Evolutionary conservation across 2,888 invertebrate species (phyloP), one percentile per base, ranked within the genome.

Genomic region (Trissoscelio sp.): DNA sequence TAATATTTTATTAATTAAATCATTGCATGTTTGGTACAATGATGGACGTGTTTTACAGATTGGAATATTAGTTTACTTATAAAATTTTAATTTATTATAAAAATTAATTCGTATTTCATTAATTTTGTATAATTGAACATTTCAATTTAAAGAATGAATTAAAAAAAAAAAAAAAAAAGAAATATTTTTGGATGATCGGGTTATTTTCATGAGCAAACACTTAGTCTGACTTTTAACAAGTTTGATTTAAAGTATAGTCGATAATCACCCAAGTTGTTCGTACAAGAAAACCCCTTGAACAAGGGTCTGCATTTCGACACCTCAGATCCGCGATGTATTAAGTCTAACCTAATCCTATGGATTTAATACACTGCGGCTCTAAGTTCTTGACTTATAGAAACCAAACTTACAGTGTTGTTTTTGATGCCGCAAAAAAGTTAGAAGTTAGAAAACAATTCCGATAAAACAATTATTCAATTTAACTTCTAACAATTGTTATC

Each of bases 361-460:
- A 64, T 74, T 74, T 57, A 55, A 64, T 73, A 72, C 60, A 72
- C 28, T 51, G 58, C 60, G 48, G 72, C 51, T 51, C 51, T 46
- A 42, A 72, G 60, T 72, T 72, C 72, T 72, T 72, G 72, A 72
- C 72, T 72, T 31, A 51, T 18, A 51, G 51, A 72, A 60, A 60
- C 72, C 48, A 22, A n/a, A 51, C 60, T 39, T 46, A 18, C 24
- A 18, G 7, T 48, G 28, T 24, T 48, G 14, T 72, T 48, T 42
- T 44, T 24, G n/a, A 44, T 44, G 55, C 55, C 67, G 14, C 55
- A n/a, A 67, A 55, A n/a, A n/a, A n/a, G n/a, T n/a, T n/a, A n/a
- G n/a, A n/a, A n/a, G n/a, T n/a, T n/a, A n/a, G n/a, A n/a, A n/a
- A n/a, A n/a, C n/a, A n/a, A n/a, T n/a, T n/a, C n/a, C n/a, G n/a